phyloP scores from a whole-genome alignment of 2,797 vertebrate genomes.

The Simalia tracyae region DNA sequence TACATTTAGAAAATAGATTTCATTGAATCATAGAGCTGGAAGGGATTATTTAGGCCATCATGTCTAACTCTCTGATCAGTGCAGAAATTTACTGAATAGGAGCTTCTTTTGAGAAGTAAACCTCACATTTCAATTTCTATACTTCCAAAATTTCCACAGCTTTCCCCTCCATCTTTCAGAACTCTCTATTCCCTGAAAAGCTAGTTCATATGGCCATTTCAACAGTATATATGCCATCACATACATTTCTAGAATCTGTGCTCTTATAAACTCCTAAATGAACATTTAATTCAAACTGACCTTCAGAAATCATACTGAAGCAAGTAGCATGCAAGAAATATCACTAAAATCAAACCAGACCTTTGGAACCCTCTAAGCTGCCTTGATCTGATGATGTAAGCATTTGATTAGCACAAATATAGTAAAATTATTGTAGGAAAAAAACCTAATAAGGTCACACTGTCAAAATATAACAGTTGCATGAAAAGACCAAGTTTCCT shows the following conservation, averaged over 20 bases:
- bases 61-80: too few relatives aligned
- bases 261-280: not conserved
- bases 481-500: not conserved
- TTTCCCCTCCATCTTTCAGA: not conserved
- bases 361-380: not conserved
- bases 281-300: not conserved
- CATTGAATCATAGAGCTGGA: too few relatives aligned
- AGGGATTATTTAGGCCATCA: too few relatives aligned
- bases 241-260: not conserved
- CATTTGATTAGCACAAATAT: not conserved
- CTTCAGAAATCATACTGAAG: not conserved
- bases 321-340: not conserved
- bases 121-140: too few relatives aligned
- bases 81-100: not conserved
- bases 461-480: not conserved
- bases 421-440: not conserved
- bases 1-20: too few relatives aligned
- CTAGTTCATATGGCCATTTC: not conserved
- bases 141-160: not conserved
- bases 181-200: not conserved
- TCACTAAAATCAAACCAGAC: not conserved
- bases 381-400: not conserved
- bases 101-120: not conserved
- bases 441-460: not conserved
- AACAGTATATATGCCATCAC: not conserved